Evolutionary conservation across 2,113 vertebrate species (phyloP), one percentile per base, ranked within the genome.

Genomic region (Labeo rohita): DNA sequence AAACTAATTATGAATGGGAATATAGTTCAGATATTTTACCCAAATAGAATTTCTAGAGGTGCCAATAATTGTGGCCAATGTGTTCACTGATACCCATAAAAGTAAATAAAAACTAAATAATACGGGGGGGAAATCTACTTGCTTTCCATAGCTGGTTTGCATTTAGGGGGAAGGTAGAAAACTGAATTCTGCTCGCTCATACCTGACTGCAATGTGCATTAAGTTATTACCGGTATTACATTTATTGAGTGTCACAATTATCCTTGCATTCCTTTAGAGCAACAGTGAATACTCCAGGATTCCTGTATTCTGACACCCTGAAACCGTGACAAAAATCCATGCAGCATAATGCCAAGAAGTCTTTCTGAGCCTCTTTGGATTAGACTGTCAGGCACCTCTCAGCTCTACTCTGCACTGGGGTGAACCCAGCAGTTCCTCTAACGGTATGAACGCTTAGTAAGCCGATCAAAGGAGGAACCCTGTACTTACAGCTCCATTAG

Each of bases 321-420:
- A 63, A 80, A 45, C 77, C 77, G 1, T 63, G 77, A 45, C 36
- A 52, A 80, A 79, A 61, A 61, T 49, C 59, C 59, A 81, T 49
- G 79, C 59, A 49, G n/a, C 15, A 47, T 65, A 49, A 81, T 66
- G 43, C 79, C 77, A 23, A 68, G 45, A 70, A 82, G 61, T 50
- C 63, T 52, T 52, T 82, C 80, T 66, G 65, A 68, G 80, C 80
- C 80, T 36, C 47, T 54, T 39, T 82, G 80, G 80, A 82, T 82
- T 70, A 82, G 63, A 70, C 45, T 50, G 63, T 34, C 80, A 68
- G 80, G 59, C 80, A 66, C 63, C 80, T 70, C 45, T 82, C 47
- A 70, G 80, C 63, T 49, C 45, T 36, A 11, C 65, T 52, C 18
- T 82, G 63, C 47, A 82, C 63, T 52, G 28, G 61, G 80, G 16